A percentile compares a stretch with the other conserved stretches of the same genome.
phyloP scores from a whole-genome alignment of 2,113 vertebrate species.

The Ciconia stormi region DNA sequence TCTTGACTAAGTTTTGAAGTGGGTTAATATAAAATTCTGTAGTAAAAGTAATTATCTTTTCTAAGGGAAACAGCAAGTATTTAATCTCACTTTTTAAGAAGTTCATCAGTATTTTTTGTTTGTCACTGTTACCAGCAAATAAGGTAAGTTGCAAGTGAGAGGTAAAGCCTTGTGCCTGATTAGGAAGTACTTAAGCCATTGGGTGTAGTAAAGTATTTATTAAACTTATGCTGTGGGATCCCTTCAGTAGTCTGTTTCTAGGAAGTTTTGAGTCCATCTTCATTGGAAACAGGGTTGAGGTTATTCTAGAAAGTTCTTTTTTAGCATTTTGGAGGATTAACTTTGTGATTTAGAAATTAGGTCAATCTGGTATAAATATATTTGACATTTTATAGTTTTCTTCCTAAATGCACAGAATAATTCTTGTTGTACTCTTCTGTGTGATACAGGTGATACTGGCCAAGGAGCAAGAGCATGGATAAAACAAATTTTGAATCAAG shows the following conservation, averaged over 20 bases:
- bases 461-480: constrained; percentile 83
- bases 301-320: background rate
- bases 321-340: background rate
- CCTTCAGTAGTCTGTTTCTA: background rate
- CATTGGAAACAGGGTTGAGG: background rate
- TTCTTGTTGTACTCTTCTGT: background rate
- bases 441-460: constrained; percentile 83
- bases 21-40: background rate
- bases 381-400: background rate
- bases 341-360: background rate
- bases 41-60: background rate
- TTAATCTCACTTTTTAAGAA: background rate
- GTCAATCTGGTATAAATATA: background rate
- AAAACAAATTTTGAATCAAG: constrained; percentile 79
- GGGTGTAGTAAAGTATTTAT: background rate
- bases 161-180: background rate
- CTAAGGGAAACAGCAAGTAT: background rate
- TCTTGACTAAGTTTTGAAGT: background rate
- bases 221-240: background rate
- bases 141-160: background rate
- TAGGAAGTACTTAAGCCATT: background rate
- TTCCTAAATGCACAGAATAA: background rate
- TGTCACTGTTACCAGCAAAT: background rate
- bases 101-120: background rate
- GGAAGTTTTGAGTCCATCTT: background rate